Percentiles rank a stretch among this genome's conserved stretches.
These are phyloP conservation scores for Oscheius sp. DNA, from an alignment of 2,888 invertebrate genomes.

Conservation along the genomic window DNA sequence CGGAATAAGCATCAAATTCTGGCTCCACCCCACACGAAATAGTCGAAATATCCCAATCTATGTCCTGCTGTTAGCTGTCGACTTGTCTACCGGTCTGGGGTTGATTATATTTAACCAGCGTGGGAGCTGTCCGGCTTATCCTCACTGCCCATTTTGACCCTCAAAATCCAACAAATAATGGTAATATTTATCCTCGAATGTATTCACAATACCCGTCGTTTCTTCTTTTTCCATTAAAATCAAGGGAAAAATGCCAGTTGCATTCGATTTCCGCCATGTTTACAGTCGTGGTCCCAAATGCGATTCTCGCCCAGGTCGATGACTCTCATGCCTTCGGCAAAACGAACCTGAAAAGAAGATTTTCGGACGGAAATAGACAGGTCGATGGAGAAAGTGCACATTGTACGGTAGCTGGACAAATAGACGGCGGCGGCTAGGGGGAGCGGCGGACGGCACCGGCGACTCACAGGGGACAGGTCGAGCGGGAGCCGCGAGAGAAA, in stretches of 20 bases:
- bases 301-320: conserved; percentile 53
- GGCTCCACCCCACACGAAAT: too few species aligned
- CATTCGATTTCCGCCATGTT: conserved; percentile 48
- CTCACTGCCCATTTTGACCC: too few species aligned
- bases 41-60: too few species aligned
- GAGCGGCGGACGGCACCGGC: conserved; percentile 1
- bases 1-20: too few species aligned
- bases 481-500: background rate
- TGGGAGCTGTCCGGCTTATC: too few species aligned
- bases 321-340: conserved; percentile 58
- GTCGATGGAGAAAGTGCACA: conserved; percentile 19
- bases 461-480: conserved; percentile 5
- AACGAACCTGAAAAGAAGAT: conserved; percentile 49
- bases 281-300: conserved; percentile 61
- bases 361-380: background rate
- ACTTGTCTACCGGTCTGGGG: too few species aligned
- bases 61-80: too few species aligned
- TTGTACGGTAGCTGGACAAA: conserved; percentile 31
- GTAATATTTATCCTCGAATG: background rate
- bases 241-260: conserved; percentile 56
- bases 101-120: too few species aligned
- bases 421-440: background rate
- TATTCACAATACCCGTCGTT: background rate
- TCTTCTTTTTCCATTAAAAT: background rate
- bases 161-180: background rate